Evolutionary conservation across 2,888 invertebrate genomes (phyloP), one percentile per base, ranked within the genome.

Genomic region (Arge pagana): DNA sequence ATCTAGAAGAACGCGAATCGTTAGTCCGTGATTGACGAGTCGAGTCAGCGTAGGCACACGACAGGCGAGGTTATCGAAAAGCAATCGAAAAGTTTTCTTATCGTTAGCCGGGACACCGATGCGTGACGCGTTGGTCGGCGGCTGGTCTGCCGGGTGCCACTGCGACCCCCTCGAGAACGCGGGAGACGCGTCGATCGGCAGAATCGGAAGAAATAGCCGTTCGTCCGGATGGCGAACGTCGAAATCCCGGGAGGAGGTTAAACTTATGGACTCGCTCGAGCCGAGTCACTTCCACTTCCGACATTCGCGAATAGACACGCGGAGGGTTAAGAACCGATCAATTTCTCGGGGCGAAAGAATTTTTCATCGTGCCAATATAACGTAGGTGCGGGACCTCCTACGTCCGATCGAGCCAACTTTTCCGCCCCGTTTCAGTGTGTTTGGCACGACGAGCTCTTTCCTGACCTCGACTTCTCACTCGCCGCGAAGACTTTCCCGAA

Each of bases 51-150:
- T 16, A 6, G 1, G 13, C 31, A 31, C 7, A 19, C 11, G 31
- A 30, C 7, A 16, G 21, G 30, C 30, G 21, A 13, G 23, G 30
- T 30, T n/a, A 24, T 31, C 31, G 31, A 43, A 31, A 31, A 43
- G 43, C 43, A 43, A 43, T 43, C 43, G 31, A 23, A 45, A 33
- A 33, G 33, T 45, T 45, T 45, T 33, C 45, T 45, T n/a, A n/a
- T n/a, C n/a, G n/a, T n/a, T n/a, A n/a, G n/a, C n/a, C n/a, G n/a
- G n/a, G n/a, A n/a, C n/a, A n/a, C n/a, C n/a, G n/a, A n/a, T n/a
- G 23, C 35, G 23, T 33, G 45, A 45, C 45, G 33, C 23, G 23
- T n/a, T n/a, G n/a, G n/a, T n/a, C n/a, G n/a, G n/a, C n/a, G n/a
- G n/a, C n/a, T n/a, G n/a, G n/a, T n/a, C n/a, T 13, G 21, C 31